phyloP scores from a whole-genome alignment of 1,140 invertebrate species.

The Ridgeia piscesae region DNA sequence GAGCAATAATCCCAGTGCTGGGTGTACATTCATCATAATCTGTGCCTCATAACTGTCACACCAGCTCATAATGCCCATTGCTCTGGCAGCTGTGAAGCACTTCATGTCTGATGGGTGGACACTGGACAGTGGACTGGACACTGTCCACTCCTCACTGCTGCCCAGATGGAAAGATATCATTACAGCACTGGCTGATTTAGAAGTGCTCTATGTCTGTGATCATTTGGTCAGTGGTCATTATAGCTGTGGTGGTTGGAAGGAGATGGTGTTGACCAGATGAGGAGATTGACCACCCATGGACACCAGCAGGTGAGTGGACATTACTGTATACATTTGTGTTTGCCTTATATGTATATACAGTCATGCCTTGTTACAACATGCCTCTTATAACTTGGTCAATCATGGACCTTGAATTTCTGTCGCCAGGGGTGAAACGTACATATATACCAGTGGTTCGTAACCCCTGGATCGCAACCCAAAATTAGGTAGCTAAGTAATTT shows the following conservation, averaged over 20 bases:
- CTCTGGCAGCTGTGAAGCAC: not conserved
- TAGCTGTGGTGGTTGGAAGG: no score
- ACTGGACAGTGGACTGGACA: no score
- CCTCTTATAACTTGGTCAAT: no score
- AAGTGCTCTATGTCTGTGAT: not conserved
- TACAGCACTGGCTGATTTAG: not conserved
- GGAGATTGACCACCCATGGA: not conserved
- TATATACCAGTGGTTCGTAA: no score
- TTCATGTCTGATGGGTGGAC: not conserved
- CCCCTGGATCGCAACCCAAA: no score
- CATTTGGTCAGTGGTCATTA: no score
- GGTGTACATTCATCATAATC: not conserved
- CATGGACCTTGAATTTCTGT: no score
- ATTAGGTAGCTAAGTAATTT: no score
- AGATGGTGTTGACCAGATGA: not conserved
- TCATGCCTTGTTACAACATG: no score
- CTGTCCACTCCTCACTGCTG: not conserved
- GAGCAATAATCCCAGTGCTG: not conserved
- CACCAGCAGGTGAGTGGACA: not conserved
- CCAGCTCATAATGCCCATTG: not conserved
- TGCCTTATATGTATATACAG: not conserved
- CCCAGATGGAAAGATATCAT: not conserved
- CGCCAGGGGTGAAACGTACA: no score
- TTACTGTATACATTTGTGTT: not conserved
- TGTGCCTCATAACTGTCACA: not conserved